Evolutionary conservation across 2,797 vertebrate species (phyloP).

Genomic region (Scolopax bukidnonensis): DNA sequence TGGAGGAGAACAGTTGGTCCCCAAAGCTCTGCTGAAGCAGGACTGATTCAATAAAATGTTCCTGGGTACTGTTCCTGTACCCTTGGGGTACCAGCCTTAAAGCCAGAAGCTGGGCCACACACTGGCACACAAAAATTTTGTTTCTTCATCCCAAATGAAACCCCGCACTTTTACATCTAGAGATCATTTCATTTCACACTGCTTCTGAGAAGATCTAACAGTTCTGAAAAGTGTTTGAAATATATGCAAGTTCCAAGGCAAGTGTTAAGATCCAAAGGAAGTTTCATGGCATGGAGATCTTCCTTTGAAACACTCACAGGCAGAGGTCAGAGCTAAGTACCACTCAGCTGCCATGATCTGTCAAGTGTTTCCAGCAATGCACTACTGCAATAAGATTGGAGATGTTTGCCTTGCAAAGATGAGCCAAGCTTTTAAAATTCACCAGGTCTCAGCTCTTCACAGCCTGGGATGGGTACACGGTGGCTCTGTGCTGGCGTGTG

Average conservation of each 20-base stretch:
- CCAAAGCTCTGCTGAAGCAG: not conserved
- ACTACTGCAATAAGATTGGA: not conserved
- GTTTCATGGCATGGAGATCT: rapidly evolving
- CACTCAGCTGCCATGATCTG: rapidly evolving
- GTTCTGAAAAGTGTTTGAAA: not conserved
- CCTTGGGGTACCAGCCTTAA: not conserved
- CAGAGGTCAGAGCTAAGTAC: not conserved
- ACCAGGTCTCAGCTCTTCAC: not conserved
- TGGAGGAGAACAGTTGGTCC: not conserved
- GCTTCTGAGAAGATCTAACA: not conserved
- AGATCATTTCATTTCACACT: not conserved
- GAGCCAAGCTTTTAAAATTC: not conserved
- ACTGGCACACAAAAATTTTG: not conserved
- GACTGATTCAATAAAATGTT: not conserved
- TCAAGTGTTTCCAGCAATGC: not conserved
- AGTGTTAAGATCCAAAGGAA: not conserved
- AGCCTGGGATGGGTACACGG: not conserved
- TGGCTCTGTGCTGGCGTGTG: rapidly evolving
- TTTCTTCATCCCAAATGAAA: not conserved
- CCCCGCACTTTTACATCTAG: not conserved
- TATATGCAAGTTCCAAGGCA: not conserved
- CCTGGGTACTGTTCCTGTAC: not conserved
- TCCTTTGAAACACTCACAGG: not conserved
- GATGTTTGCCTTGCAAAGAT: not conserved
- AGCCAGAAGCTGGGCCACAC: not conserved